Percentiles rank a stretch among this genome's conserved stretches.
These are phyloP conservation scores for Poecilobothrus nobilitatus DNA, from an alignment of 2,888 invertebrate species.

Conservation along the genomic window DNA sequence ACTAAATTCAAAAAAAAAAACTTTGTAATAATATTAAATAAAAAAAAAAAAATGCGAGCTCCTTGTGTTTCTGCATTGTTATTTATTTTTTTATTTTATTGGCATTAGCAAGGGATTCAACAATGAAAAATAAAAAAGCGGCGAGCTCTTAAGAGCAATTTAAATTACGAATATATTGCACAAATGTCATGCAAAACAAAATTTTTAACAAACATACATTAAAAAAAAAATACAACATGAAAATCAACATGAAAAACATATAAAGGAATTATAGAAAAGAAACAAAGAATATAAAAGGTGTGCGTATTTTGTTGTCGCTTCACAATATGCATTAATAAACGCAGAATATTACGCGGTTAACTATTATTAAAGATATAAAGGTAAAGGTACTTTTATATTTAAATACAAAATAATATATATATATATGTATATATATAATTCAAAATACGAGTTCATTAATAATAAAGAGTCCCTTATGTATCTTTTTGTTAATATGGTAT, in stretches of 20 bases:
- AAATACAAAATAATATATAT: background rate
- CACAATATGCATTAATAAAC: background rate
- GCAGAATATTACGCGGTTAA: conserved; percentile 1
- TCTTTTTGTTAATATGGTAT: background rate
- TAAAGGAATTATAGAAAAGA: background rate
- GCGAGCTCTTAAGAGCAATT: background rate
- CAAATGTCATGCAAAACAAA: no score
- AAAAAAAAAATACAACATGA: background rate
- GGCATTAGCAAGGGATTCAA: background rate
- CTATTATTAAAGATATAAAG: background rate
- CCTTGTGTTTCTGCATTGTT: background rate
- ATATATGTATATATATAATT: background rate
- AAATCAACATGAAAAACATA: background rate
- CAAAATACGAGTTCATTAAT: background rate
- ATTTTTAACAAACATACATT: background rate
- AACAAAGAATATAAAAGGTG: background rate
- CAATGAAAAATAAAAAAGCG: background rate
- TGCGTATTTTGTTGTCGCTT: background rate
- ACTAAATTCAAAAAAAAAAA: no score
- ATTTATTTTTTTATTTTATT: background rate
- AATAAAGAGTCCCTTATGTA: background rate
- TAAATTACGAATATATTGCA: no score
- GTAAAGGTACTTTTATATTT: background rate
- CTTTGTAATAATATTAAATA: no score
- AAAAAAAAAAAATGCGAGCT: no score